Evolutionary conservation across 2,113 vertebrate genomes (phyloP).

Genomic region (Python bivittatus): DNA sequence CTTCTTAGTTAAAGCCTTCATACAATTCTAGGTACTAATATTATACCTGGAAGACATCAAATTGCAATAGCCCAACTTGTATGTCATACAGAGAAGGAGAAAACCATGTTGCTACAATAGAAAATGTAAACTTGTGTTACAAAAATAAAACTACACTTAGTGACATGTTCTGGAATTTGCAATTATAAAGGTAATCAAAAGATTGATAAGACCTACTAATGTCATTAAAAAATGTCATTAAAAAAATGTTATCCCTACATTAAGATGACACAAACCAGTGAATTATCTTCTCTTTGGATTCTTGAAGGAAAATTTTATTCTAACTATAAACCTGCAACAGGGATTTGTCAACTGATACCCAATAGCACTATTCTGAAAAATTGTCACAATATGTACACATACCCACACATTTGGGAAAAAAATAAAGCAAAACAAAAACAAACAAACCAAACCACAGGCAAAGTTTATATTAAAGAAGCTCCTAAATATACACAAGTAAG

Average conservation of each 20-base stretch:
- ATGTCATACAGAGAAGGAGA: neutral
- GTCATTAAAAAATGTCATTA: neutral
- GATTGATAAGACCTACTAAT: neutral
- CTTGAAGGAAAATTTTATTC: neutral
- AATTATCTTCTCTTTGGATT: neutral
- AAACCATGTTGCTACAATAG: conserved; percentile 25
- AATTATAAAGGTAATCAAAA: conserved; percentile 20
- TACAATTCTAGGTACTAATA: conserved; percentile 4
- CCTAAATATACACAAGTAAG: neutral
- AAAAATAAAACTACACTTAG: conserved; percentile 12
- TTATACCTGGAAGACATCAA: conserved; percentile 29
- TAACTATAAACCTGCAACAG: neutral
- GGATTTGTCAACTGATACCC: neutral
- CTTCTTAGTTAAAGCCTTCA: conserved; percentile 28
- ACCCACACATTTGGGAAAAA: neutral
- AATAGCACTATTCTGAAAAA: neutral
- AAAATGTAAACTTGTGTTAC: conserved; percentile 37
- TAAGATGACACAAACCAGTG: neutral
- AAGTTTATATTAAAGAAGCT: neutral
- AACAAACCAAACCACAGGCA: neutral
- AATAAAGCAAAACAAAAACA: neutral
- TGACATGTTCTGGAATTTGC: conserved; percentile 30
- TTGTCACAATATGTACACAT: neutral
- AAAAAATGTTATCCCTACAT: neutral
- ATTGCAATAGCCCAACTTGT: conserved; percentile 14